These are phyloP conservation scores for Ochotona princeps DNA, from an alignment of 2,113 vertebrate species.

Conservation along the genomic window DNA sequence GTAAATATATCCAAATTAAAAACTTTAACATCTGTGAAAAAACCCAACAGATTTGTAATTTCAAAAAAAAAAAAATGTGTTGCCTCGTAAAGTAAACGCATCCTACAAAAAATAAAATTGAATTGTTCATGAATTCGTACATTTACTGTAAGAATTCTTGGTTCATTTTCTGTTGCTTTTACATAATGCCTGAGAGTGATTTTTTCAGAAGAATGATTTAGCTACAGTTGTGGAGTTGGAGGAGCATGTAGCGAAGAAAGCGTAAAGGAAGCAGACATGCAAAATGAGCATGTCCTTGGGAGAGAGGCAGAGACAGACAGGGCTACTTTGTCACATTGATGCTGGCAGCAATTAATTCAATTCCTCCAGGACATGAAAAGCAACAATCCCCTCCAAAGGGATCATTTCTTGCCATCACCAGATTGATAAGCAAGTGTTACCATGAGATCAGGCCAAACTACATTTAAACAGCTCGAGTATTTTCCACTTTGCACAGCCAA, in stretches of 20 bases:
- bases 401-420: neutral
- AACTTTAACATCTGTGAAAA: neutral
- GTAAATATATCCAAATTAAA: neutral
- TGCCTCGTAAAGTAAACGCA: accelerated
- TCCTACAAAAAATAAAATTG: neutral
- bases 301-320: neutral
- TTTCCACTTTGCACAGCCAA: neutral
- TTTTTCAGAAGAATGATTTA: neutral
- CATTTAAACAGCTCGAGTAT: neutral
- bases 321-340: accelerated
- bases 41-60: too few species aligned
- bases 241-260: neutral
- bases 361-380: neutral
- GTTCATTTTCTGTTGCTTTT: neutral
- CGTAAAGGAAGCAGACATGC: neutral
- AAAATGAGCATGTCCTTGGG: accelerated
- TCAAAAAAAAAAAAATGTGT: neutral
- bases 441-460: neutral
- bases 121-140: neutral
- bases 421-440: neutral
- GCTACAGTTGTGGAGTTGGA: too few species aligned
- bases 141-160: neutral
- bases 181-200: neutral
- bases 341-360: neutral
- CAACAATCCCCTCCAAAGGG: neutral